A percentile compares a stretch with the other conserved stretches of the same genome.
Conservation (phyloP, 2,113 vertebrate species). For the Poicephalus gulielmi region DNA sequence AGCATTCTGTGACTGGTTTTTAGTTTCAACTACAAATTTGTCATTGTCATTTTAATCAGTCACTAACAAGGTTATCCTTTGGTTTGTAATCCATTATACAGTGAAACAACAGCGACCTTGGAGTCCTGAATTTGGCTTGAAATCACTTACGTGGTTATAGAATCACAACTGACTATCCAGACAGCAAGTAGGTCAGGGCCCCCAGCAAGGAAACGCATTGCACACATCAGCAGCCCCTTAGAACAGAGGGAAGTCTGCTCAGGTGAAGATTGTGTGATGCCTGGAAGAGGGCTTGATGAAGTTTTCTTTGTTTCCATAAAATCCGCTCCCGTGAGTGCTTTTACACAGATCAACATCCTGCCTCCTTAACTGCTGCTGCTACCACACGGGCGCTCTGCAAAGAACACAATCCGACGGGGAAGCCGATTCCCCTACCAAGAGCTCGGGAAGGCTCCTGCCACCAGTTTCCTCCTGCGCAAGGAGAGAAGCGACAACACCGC, state of each 20-base stretch:
- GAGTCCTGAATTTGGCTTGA: accelerated
- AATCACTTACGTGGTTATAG: accelerated
- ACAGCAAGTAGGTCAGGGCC: not conserved
- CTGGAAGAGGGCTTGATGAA: not conserved
- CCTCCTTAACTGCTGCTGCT: accelerated
- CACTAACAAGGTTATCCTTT: not conserved
- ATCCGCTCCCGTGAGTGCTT: not conserved
- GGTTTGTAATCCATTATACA: not conserved
- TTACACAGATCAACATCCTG: not conserved
- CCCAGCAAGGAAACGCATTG: accelerated
- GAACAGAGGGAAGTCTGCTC: not conserved
- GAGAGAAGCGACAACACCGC: too few relatives aligned
- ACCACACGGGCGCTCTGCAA: not conserved
- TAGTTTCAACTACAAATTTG: not conserved
- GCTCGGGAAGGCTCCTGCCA: accelerated
- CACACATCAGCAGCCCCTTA: not conserved
- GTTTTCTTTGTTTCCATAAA: not conserved
- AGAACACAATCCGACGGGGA: too few relatives aligned
- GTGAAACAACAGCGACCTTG: accelerated
- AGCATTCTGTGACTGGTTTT: not conserved
- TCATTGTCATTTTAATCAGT: not conserved
- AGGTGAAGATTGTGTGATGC: too few relatives aligned
- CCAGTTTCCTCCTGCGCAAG: not conserved
- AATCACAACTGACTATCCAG: not conserved
- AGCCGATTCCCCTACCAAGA: not conserved